Evolutionary conservation across 2,113 vertebrate genomes (phyloP), one percentile per base, ranked within the genome.

Genomic region (Crypturellus undulatus): DNA sequence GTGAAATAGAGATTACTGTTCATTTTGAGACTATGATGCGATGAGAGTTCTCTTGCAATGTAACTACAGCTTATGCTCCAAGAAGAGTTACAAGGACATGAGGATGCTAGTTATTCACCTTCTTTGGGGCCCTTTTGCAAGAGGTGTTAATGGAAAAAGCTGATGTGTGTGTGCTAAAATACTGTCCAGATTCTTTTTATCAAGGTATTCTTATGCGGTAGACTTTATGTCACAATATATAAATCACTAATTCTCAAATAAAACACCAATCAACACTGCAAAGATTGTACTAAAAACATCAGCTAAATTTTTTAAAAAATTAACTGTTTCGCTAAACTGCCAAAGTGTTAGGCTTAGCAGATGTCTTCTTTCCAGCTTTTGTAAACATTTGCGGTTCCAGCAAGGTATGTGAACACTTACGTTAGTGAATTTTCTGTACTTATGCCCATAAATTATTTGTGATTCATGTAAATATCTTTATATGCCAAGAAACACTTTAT

Each of bases 1-100:
- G 93, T 88, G 93, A 95, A 96, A 96, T 94, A 96, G 93, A 87
- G 85, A 94, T 96, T 93, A 87, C 93, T 96, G 95, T 90, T 96
- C 94, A 96, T 96, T 96, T 97, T 85, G 93, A 91, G 94, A 59
- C 88, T 92, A 19, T 90, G 92, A 92, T 94, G 80, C 92, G 79
- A 36, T 65, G 72, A 88, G 92, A 45, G 89, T 93, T 96, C 90
- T 87, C 90, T 96, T 73, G 77, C 70, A 94, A 86, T 79, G 83
- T 84, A 77, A 90, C 90, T 89, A 3, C 70, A 67, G 77, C 88
- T 96, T 80, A 59, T 64, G 52, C 63, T 89, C 72, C 84, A 62
- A 62, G 62, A 78, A 84, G 82, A 85, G 76, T 77, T 84, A 49
- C 75, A 36, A 34, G 72, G 80, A 72, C 7, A 12, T 10, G 30